Conservation (phyloP, 2,888 invertebrate genomes). For the Andrena hattorfiana region DNA sequence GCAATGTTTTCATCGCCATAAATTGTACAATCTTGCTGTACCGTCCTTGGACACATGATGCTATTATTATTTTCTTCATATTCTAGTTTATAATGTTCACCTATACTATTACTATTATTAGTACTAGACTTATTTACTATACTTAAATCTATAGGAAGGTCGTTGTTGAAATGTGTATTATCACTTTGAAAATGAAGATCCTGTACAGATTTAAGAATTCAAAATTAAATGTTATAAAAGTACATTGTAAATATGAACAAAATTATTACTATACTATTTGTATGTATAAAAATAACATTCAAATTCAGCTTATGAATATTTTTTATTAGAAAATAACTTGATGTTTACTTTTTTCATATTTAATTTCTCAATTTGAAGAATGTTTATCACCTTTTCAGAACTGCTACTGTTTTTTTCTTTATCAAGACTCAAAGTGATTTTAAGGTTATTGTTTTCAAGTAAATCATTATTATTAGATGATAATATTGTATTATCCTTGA, state of each 20-base stretch:
- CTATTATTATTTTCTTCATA: not conserved
- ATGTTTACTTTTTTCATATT: not conserved
- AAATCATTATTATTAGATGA: not conserved
- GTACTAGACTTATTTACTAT: not conserved
- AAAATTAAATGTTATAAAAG: not conserved
- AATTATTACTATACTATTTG: not conserved
- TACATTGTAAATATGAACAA: not conserved
- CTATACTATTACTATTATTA: not conserved
- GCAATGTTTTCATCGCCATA: too few species aligned
- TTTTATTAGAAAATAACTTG: not conserved
- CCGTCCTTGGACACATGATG: too few species aligned
- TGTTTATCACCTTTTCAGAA: not conserved
- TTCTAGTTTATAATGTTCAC: not conserved
- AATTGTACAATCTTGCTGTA: too few species aligned
- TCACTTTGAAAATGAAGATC: not conserved
- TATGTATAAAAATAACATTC: not conserved
- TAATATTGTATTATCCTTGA: not conserved
- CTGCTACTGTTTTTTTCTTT: not conserved
- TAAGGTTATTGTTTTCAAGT: not conserved
- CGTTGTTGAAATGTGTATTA: not conserved
- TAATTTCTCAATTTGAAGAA: not conserved
- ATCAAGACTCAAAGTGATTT: not conserved
- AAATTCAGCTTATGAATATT: not conserved
- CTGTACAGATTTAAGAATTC: not conserved
- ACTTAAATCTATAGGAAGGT: not conserved